Evolutionary conservation across 2,888 invertebrate genomes (phyloP).

Genomic region (Nomada lathburiana): DNA sequence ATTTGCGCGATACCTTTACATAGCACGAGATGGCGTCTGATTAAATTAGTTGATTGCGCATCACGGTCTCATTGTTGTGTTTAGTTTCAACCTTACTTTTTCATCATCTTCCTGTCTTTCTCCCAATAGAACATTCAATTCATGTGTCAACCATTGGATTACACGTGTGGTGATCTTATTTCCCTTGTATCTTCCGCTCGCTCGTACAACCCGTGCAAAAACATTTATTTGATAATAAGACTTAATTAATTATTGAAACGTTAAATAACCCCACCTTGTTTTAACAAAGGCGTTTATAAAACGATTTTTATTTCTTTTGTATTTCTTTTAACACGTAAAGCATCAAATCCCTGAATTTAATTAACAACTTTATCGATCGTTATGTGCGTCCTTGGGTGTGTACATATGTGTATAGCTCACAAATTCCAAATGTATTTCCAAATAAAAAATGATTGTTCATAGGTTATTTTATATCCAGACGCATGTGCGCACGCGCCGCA

Average conservation of each 20-base stretch:
- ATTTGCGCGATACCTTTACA: conserved; percentile 49
- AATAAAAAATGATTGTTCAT: conserved; percentile 4
- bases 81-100: not conserved
- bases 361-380: conserved; percentile 33
- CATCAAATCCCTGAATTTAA: not conserved
- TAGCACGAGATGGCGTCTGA: conserved; percentile 62
- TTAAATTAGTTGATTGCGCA: conserved; percentile 54
- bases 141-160: not conserved
- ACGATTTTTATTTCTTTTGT: not conserved
- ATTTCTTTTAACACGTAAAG: not conserved
- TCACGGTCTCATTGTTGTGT: conserved; percentile 29
- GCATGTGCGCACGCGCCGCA: not conserved
- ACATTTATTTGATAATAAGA: not conserved
- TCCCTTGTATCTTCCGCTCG: not conserved
- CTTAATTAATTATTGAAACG: not conserved
- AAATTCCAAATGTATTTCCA: conserved; percentile 34
- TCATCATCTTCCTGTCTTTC: not conserved
- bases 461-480: conserved; percentile 40
- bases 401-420: not conserved
- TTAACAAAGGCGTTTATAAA: not conserved
- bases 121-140: not conserved
- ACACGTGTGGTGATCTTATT: not conserved
- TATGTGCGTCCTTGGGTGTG: not conserved
- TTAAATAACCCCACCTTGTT: not conserved
- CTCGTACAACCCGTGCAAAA: not conserved